Evolutionary conservation across 2,888 invertebrate genomes (phyloP), one percentile per base, ranked within the genome.

Genomic region (Tricholauxania praeusta): DNA sequence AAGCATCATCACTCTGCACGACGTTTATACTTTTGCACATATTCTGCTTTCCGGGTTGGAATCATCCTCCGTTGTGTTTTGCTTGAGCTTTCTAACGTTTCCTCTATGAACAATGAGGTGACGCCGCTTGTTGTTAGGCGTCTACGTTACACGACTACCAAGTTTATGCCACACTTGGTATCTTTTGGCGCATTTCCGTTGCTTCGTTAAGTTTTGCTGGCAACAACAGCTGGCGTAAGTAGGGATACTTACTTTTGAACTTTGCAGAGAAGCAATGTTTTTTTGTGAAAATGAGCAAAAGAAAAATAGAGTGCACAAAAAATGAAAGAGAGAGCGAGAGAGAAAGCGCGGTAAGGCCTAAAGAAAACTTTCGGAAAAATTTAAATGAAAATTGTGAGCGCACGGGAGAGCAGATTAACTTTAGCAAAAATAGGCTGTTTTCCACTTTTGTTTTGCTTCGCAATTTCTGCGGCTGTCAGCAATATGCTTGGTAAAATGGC

Each of bases 91-190:
- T 39, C 39, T 39, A 39, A 39, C 47, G 32, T 39, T 62, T 57
- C 47, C 67, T 67, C 47, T 39, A 57, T 28, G 12, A 67, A 67
- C 57, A 67, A 60, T 60, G 51, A 14, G 49, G 48, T 51, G 68
- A 28, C 49, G 68, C 49, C 48, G 59, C 59, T 68, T 57, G 57
- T 68, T 68, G 67, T 68, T 48, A 68, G 67, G 57, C 67, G 55
- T 68, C 57, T 48, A 68, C 48, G 19, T 17, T 59, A 28, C 60
- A 51, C 49, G 28, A 17, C 28, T 28, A 4, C 28, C 28, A 51
- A 28, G 48, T 59, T 55, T 49, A 39, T 39, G 39, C 48, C 59
- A 59, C 60, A 69, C 68, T 69, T 59, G 12, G 28, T 19, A 59
- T 19, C 22, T 32, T 59, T 10, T 57, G 47, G 28, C 60, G 49